Conservation (phyloP, 1,140 invertebrate species). For the Drosophila nebulosa region DNA sequence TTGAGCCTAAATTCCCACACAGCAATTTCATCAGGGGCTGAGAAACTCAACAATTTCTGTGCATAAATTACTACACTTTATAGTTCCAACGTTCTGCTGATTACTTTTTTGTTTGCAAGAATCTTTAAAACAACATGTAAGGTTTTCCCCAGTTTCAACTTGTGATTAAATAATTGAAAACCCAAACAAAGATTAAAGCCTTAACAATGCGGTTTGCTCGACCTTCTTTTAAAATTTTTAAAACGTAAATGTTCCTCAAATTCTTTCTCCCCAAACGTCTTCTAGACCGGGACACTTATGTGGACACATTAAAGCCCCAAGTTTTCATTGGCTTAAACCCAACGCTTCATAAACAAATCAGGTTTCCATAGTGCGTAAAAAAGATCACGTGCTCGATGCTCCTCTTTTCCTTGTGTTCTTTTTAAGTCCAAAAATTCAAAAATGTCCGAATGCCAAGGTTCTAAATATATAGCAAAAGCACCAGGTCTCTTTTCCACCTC, state of each 20-base stretch:
- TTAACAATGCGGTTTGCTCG: conserved; percentile 88
- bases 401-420: conserved; percentile 97
- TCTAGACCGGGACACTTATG: conserved; percentile 94
- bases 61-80: conserved; percentile 98
- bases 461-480: conserved; percentile 99
- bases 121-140: conserved; percentile 99
- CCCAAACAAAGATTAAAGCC: conserved; percentile 96
- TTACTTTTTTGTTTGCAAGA: conserved; percentile 98
- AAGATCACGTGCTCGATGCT: conserved; percentile 95
- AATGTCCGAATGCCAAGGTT: conserved; percentile 99
- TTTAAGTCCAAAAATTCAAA: conserved; percentile 97
- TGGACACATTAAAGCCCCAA: conserved; percentile 99
- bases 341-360: conserved; percentile 98
- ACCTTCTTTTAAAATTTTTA: conserved; percentile 94
- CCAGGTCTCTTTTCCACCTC: conserved; percentile 99
- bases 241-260: conserved; percentile 95
- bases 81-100: conserved; percentile 99
- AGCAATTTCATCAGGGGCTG: conserved; percentile 95
- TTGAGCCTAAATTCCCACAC: conserved; percentile 99
- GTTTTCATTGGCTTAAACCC: conserved; percentile 91
- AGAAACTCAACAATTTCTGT: conserved; percentile 99
- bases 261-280: conserved; percentile 96
- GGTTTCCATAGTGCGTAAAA: conserved; percentile 99
- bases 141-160: conserved; percentile 99
- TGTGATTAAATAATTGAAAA: conserved; percentile 97